Evolutionary conservation across 2,113 vertebrate genomes (phyloP).

Genomic region (Megaceryle torquata): DNA sequence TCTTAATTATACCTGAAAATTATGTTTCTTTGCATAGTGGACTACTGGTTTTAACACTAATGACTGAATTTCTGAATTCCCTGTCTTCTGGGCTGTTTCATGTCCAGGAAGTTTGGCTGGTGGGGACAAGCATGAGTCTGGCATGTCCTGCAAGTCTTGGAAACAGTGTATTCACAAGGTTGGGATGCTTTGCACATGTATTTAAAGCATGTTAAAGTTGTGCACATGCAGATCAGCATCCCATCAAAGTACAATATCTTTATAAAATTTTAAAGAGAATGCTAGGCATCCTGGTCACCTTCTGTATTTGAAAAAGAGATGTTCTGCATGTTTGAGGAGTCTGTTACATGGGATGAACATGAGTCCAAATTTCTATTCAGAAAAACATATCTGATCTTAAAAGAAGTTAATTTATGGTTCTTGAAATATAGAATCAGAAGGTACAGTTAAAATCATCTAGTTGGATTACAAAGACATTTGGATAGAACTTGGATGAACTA

Average conservation of each 20-base stretch:
- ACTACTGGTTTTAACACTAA: not conserved
- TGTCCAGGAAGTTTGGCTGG: not conserved
- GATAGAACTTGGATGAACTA: not conserved
- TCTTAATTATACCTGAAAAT: not conserved
- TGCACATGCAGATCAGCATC: not conserved
- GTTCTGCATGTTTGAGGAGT: not conserved
- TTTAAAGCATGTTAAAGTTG: not conserved
- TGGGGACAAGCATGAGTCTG: not conserved
- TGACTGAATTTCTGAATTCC: not conserved
- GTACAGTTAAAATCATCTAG: not conserved
- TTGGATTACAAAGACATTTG: not conserved
- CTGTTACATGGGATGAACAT: not conserved
- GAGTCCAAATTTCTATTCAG: not conserved
- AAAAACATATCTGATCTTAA: not conserved
- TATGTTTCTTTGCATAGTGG: not conserved
- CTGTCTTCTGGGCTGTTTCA: not conserved
- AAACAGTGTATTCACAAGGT: not conserved
- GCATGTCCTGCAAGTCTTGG: not conserved
- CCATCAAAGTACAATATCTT: rapidly evolving
- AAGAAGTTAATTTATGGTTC: not conserved
- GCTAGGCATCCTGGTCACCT: not conserved
- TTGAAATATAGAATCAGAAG: not conserved
- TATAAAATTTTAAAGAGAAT: not conserved
- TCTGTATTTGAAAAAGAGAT: not conserved
- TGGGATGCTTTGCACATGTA: not conserved